Evolutionary conservation across 2,113 vertebrate species (phyloP).

Genomic region (Cyprinodon tularosa): DNA sequence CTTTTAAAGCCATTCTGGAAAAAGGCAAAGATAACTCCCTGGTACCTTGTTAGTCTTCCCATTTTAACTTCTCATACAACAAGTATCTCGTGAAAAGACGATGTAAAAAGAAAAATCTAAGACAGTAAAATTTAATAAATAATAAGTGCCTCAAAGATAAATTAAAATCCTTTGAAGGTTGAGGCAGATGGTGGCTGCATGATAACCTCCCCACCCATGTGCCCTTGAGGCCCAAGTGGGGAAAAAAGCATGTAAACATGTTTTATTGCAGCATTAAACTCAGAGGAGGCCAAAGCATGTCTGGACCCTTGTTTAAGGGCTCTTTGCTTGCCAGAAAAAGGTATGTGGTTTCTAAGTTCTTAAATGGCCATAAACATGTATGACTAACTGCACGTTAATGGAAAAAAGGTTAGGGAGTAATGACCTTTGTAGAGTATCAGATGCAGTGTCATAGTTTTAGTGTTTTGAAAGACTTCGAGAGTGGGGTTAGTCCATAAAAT

Average conservation of each 20-base stretch:
- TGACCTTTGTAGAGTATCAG: slow-evolving; percentile 52
- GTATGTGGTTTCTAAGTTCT: slow-evolving; percentile 65
- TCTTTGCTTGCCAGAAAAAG: slow-evolving; percentile 72
- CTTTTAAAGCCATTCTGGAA: slow-evolving; percentile 54
- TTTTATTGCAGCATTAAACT: slow-evolving; percentile 81
- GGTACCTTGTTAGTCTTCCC: background rate
- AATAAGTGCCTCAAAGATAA: slow-evolving; percentile 34
- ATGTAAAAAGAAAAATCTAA: slow-evolving; percentile 28
- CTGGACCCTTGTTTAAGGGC: slow-evolving; percentile 63
- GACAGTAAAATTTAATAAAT: slow-evolving; percentile 54
- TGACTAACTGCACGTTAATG: slow-evolving; percentile 73
- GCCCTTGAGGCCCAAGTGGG: slow-evolving; percentile 56
- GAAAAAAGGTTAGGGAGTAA: slow-evolving; percentile 53
- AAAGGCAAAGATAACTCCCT: slow-evolving; percentile 35
- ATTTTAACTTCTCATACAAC: slow-evolving; percentile 33
- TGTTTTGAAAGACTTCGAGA: slow-evolving; percentile 17
- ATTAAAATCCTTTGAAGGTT: slow-evolving; percentile 59
- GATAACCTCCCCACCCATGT: slow-evolving; percentile 79
- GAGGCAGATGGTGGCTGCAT: slow-evolving; percentile 49
- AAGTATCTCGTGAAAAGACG: slow-evolving; percentile 35
- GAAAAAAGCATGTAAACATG: slow-evolving; percentile 78
- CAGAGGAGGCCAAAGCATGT: slow-evolving; percentile 62
- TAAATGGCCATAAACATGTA: slow-evolving; percentile 72
- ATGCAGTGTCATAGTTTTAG: slow-evolving; percentile 26
- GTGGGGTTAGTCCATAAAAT: slow-evolving; percentile 12